These are phyloP conservation scores for Dinoponera quadriceps DNA, from an alignment of 1,140 invertebrate species.

Conservation along the genomic window DNA sequence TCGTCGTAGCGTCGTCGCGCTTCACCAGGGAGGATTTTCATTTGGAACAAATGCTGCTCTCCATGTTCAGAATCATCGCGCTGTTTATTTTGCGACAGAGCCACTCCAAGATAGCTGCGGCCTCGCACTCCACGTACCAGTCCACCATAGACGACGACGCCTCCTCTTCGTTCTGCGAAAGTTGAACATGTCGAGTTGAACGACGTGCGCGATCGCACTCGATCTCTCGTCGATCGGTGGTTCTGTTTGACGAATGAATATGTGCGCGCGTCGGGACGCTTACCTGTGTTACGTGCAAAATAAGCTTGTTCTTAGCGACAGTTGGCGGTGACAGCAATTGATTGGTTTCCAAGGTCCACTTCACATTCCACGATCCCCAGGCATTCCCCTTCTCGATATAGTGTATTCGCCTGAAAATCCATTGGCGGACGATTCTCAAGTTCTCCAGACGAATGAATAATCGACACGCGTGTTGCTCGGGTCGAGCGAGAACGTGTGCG, in stretches of 20 bases:
- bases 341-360: slow-evolving; percentile 91
- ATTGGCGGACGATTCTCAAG: slow-evolving; percentile 38
- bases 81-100: slow-evolving; percentile 90
- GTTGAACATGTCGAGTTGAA: slow-evolving; percentile 28
- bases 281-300: slow-evolving; percentile 91
- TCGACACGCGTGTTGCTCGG: neutral
- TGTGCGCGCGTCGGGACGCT: neutral
- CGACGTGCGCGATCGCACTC: neutral
- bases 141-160: slow-evolving; percentile 87
- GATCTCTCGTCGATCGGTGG: neutral
- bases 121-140: slow-evolving; percentile 88
- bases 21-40: slow-evolving; percentile 42
- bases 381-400: slow-evolving; percentile 90
- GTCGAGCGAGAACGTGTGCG: too few species aligned
- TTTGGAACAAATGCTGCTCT: slow-evolving; percentile 84
- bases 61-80: slow-evolving; percentile 90
- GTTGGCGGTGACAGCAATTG: slow-evolving; percentile 90
- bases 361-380: slow-evolving; percentile 91
- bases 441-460: too few species aligned
- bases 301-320: slow-evolving; percentile 88
- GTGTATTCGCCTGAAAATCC: slow-evolving; percentile 89
- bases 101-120: slow-evolving; percentile 89
- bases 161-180: slow-evolving; percentile 87
- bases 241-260: neutral
- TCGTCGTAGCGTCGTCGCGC: slow-evolving; percentile 49